Conservation (phyloP, 2,888 invertebrate species). For the Coelinius sp. region DNA sequence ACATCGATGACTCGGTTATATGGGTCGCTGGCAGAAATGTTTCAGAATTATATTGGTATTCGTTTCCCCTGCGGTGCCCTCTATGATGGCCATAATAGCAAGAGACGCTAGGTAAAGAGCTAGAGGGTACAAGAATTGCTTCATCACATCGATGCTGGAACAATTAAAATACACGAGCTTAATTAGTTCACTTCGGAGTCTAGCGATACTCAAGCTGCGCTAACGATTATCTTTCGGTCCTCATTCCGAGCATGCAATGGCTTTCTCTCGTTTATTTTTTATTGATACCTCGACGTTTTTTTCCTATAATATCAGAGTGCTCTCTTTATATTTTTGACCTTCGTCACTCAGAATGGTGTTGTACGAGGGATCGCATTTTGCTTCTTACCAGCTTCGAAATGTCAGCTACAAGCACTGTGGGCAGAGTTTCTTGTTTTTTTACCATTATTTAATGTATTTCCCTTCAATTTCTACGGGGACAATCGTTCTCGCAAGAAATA, state of each 20-base stretch:
- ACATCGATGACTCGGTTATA: conserved; percentile 22
- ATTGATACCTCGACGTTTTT: neutral
- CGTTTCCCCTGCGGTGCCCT: neutral
- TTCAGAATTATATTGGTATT: conserved; percentile 6
- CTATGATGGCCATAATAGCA: neutral
- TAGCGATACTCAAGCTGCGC: neutral
- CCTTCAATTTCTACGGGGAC: neutral
- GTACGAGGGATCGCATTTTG: neutral
- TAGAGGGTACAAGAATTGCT: conserved; percentile 17
- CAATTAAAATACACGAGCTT: conserved; percentile 59
- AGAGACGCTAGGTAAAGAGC: neutral
- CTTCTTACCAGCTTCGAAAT: neutral
- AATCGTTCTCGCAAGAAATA: neutral
- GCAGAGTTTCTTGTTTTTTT: neutral
- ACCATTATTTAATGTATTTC: too few relatives aligned
- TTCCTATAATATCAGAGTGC: neutral
- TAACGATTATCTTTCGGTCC: conserved; percentile 25
- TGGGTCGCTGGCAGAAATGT: conserved; percentile 12
- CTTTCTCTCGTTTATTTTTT: neutral
- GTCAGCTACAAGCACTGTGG: neutral
- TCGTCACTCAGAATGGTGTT: neutral
- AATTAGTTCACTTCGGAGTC: conserved; percentile 48
- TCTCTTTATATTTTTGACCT: neutral
- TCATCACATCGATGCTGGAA: conserved; percentile 54
- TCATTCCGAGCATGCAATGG: neutral